phyloP scores from a whole-genome alignment of 1,140 invertebrate species.

The Leptoteleia sp. region DNA sequence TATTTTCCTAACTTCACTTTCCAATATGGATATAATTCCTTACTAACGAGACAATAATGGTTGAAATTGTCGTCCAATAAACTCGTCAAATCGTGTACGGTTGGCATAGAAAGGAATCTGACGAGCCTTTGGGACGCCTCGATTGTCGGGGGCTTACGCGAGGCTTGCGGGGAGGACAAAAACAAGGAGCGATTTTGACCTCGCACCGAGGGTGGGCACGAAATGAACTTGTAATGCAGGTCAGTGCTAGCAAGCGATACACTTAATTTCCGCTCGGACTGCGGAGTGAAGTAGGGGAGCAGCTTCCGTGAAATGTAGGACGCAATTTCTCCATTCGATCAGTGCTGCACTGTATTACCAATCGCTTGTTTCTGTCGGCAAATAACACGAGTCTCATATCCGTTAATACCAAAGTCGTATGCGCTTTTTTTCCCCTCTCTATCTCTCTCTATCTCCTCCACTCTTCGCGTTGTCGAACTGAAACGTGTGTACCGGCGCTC shows the following conservation, averaged over 20 bases:
- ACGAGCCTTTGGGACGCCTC: too few relatives aligned
- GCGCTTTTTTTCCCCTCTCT: slow-evolving; percentile 12
- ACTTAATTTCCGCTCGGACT: slow-evolving; percentile 67
- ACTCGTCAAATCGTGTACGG: too few relatives aligned
- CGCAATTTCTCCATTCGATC: slow-evolving; percentile 67
- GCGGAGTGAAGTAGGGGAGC: slow-evolving; percentile 56
- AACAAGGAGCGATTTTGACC: slow-evolving; percentile 47
- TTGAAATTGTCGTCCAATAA: too few relatives aligned
- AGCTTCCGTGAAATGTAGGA: slow-evolving; percentile 65
- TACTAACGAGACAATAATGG: too few relatives aligned
- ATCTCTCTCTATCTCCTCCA: too few relatives aligned
- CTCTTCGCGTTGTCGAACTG: too few relatives aligned
- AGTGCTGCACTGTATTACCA: slow-evolving; percentile 56
- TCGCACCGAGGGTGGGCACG: slow-evolving; percentile 9
- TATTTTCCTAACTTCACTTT: too few relatives aligned
- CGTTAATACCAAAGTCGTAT: slow-evolving; percentile 52
- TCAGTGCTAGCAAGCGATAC: slow-evolving; percentile 61
- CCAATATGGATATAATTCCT: too few relatives aligned
- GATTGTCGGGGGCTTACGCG: too few relatives aligned
- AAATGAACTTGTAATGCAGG: slow-evolving; percentile 67
- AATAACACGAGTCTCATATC: slow-evolving; percentile 60
- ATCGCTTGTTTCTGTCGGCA: slow-evolving; percentile 63
- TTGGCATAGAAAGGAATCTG: too few relatives aligned
- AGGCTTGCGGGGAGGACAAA: too few relatives aligned
- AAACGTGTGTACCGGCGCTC: too few relatives aligned